Evolutionary conservation across 2,797 vertebrate species (phyloP).

Genomic region (Stomatorhinus walkeri): DNA sequence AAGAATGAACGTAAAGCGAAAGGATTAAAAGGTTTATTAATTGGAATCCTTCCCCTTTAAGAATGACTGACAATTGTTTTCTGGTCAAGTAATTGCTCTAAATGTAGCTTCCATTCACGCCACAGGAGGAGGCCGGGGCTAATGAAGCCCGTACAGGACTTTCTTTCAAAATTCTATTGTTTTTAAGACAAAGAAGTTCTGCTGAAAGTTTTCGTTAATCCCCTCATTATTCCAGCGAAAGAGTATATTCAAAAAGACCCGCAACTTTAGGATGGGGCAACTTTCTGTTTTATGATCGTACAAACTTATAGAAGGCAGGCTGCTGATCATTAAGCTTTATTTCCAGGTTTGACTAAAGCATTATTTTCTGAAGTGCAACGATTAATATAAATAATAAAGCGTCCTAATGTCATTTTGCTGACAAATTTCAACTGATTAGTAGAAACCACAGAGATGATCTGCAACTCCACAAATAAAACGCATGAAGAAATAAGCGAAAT

Average conservation of each 20-base stretch:
- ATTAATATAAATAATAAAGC: not conserved
- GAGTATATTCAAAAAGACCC: slow-evolving; percentile 21
- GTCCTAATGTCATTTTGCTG: not conserved
- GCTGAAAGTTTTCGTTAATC: slow-evolving; percentile 44
- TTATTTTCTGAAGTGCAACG: not conserved
- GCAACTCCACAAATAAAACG: not conserved
- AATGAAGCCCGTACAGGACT: slow-evolving; percentile 53
- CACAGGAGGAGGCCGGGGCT: slow-evolving; percentile 48
- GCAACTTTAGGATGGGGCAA: slow-evolving; percentile 23
- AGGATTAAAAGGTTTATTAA: slow-evolving; percentile 80
- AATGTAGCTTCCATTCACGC: slow-evolving; percentile 62
- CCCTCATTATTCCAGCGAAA: slow-evolving; percentile 29
- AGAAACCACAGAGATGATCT: not conserved
- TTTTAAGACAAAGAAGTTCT: slow-evolving; percentile 51
- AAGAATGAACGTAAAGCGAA: slow-evolving; percentile 64
- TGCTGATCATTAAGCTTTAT: not conserved
- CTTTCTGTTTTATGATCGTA: slow-evolving; percentile 9
- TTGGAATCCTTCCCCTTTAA: slow-evolving; percentile 83
- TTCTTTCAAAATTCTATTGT: slow-evolving; percentile 55
- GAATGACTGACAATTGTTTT: slow-evolving; percentile 82
- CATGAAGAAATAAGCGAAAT: not conserved
- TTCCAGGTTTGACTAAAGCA: not conserved
- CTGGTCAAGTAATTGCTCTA: slow-evolving; percentile 74
- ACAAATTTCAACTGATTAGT: not conserved
- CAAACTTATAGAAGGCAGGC: not conserved